Evolutionary conservation across 2,888 invertebrate genomes (phyloP), one percentile per base, ranked within the genome.

Genomic region (Seira ritae): DNA sequence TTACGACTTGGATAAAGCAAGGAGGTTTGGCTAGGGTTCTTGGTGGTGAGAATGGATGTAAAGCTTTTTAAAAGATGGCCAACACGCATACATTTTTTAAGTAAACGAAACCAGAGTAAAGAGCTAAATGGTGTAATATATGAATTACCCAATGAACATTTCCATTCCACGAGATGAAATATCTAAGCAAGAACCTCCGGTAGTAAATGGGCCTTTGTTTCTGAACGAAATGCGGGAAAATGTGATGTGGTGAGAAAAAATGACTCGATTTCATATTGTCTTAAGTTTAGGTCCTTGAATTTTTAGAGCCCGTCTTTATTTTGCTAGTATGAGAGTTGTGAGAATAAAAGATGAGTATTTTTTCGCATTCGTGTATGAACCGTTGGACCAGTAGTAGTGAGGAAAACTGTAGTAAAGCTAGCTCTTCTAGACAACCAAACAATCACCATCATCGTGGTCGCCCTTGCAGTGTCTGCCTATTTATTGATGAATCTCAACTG

Each of bases 331-430:
- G 81, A 80, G 74, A 80, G 80, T 84, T 66, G 73, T 24, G 74
- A 74, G 62, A 77, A 76, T 69, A 66, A 80, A 86, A 85, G 80
- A 86, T 85, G 86, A 86, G 85, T 78, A 85, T 85, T 80, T 76
- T 74, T 65, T 68, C 76, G 80, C 55, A 80, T 76, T 76, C 76
- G 78, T 71, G 80, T 80, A 75, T 46, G 37, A 75, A 79, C 79
- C 79, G 70, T 84, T 84, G 84, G 84, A 74, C 79, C 78, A 70
- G 84, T 79, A 75, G 84, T 84, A 75, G 84, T 79, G 62, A 71
- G 65, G 70, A 71, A 55, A 79, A 65, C 69, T 75, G 79, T 74
- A 79, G 84, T 55, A 79, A 42, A 60, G 37, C 68, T 82, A 82
- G 82, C 42, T 68, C 46, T 70, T 55, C 72, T 77, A 24, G 12